Base-by-base conservation (phyloP, 2,888 invertebrate species). In the Netelia fuscicornis region DNA sequence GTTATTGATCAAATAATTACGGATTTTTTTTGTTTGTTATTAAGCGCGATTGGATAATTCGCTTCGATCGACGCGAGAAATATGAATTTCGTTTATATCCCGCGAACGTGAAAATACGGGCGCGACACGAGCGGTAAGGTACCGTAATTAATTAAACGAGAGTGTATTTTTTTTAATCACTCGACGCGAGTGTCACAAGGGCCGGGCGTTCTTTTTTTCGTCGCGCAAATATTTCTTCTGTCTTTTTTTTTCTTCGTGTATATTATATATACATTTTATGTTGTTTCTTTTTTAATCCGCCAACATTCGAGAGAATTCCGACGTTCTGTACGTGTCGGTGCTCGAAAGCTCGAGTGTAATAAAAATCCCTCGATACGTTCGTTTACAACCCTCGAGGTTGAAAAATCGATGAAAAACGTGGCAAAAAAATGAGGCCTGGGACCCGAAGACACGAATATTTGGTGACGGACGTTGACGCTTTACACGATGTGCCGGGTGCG, bases 101-200 rank as follows among this genome's bases (percentile, higher is more conserved):
- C 13, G 48, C 44, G 11, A 37, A 54, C 17, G 25, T 13, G 11
- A 64, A 76, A 44, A 3, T 9, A 81, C 54, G 56, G 64, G 64
- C 70, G 76, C 64, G 81, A 64, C 44, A 30, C 52, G 23, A 25
- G 54, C 20, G 30, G 3, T 52, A 65, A 23, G 13, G 64, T 54
- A 54, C 54, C 68, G 70, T 76, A 71, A 81, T 70, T 75, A 75
- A 75, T 68, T 76, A 71, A 76, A 70, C 56, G 30, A 37, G 70
- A 71, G 81, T 76, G 56, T 68, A 30, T 60, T 72, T 42, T 42
- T 58, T 74, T 77, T 52, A 77, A 67, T 71, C 58, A 82, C 76
- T 56, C 17, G 37, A 30, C 17, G 23, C 48, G 17, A 70, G 81
- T 30, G 70, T 20, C 56, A 44, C 64, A 44, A 20, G 60, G 8